Conservation (phyloP, 2,888 invertebrate genomes). For the Acanthosoma haemorrhoidale region DNA sequence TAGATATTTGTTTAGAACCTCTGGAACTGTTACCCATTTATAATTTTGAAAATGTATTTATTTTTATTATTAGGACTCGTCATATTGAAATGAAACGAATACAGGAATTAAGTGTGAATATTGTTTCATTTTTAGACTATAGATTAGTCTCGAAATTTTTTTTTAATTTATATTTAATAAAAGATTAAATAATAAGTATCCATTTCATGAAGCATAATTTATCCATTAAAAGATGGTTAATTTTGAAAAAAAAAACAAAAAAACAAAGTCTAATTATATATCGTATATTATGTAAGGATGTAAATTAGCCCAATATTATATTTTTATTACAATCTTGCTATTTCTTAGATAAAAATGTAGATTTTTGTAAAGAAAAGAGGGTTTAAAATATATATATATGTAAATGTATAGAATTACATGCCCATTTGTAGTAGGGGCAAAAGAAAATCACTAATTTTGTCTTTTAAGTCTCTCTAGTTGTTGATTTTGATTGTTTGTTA, state of each 20-base stretch:
- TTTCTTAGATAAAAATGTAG: conserved; percentile 23
- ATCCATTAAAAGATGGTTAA: not conserved
- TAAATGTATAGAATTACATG: not conserved
- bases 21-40: too few species aligned
- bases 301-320: conserved; percentile 28
- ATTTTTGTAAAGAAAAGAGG: conserved; percentile 25
- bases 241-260: not conserved
- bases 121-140: conserved; percentile 1
- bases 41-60: too few species aligned
- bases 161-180: not conserved
- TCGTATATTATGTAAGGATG: conserved; percentile 15
- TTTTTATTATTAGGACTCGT: not conserved
- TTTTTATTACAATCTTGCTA: conserved; percentile 30
- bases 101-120: conserved; percentile 24
- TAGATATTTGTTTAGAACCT: too few species aligned
- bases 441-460: conserved; percentile 19
- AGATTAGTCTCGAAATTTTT: not conserved
- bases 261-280: conserved; percentile 6
- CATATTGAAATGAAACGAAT: conserved; percentile 26
- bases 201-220: conserved; percentile 5
- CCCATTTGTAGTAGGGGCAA: conserved; percentile 20
- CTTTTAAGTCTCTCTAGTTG: conserved; percentile 25
- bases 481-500: conserved; percentile 29
- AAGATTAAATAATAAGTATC: not conserved
- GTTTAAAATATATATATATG: conserved; percentile 20